phyloP scores from a whole-genome alignment of 2,113 vertebrate genomes.

The Salvelinus namaycush region DNA sequence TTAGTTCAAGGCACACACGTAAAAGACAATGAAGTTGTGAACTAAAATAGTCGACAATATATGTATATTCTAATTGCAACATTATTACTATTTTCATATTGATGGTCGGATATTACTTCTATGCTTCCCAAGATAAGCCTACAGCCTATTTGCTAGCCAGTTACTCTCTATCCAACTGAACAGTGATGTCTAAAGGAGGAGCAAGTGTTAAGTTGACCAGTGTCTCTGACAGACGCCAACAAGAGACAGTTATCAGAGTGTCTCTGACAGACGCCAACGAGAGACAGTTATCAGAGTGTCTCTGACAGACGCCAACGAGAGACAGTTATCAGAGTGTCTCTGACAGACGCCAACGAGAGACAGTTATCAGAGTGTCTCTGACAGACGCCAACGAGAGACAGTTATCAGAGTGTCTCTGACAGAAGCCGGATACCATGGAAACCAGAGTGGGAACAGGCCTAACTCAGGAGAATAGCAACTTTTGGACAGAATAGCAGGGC shows the following conservation, averaged over 20 bases:
- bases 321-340: too few relatives aligned
- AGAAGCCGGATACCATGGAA: not conserved
- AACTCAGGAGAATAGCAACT: not conserved
- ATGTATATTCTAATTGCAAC: not conserved
- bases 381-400: too few relatives aligned
- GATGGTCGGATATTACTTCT: not conserved
- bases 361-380: too few relatives aligned
- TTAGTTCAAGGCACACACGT: too few relatives aligned
- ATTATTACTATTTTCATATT: not conserved
- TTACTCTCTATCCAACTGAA: not conserved
- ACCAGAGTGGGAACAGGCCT: not conserved
- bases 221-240: too few relatives aligned
- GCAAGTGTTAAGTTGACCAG: conserved; percentile 36
- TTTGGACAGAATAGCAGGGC: not conserved
- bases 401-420: too few relatives aligned
- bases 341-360: too few relatives aligned
- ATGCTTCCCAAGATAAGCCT: not conserved
- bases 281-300: too few relatives aligned
- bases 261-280: too few relatives aligned
- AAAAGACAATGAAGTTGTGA: not conserved
- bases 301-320: too few relatives aligned
- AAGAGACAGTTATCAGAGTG: too few relatives aligned
- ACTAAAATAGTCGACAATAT: not conserved
- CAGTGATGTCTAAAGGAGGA: not conserved
- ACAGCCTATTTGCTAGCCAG: not conserved